Evolutionary conservation across 2,113 vertebrate genomes (phyloP).

Genomic region (Anser cygnoides): DNA sequence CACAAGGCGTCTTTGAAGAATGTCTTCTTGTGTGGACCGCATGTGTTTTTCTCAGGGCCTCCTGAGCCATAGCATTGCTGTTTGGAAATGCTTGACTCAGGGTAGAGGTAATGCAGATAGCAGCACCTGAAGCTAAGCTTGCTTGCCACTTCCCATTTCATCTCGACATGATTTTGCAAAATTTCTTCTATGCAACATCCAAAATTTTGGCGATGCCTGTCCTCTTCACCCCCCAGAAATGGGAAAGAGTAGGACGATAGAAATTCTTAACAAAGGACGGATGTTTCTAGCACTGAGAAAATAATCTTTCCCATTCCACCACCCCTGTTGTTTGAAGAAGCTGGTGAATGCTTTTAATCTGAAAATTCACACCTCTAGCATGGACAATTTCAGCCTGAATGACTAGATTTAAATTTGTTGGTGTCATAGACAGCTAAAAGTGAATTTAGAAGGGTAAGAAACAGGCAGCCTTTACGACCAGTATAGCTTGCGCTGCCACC

Average conservation of each 20-base stretch:
- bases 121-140: neutral
- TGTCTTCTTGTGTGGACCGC: rapidly evolving
- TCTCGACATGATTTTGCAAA: neutral
- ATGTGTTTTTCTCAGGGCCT: neutral
- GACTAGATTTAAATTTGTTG: neutral
- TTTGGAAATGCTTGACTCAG: neutral
- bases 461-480: neutral
- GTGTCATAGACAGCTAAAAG: neutral
- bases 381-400: neutral
- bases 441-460: neutral
- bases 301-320: neutral
- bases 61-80: neutral
- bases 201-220: neutral
- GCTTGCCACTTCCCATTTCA: neutral
- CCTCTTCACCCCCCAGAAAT: neutral
- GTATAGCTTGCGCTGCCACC: neutral
- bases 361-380: neutral
- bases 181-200: neutral
- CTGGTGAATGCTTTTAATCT: neutral
- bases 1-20: neutral
- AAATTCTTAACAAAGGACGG: conserved; percentile 27
- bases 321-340: neutral
- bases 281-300: conserved; percentile 14
- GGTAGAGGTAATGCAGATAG: neutral
- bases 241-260: conserved; percentile 3